A percentile compares a stretch with the other conserved stretches of the same genome.
Conservation (phyloP, 2,113 vertebrate genomes). For the Pygoscelis antarcticus region DNA sequence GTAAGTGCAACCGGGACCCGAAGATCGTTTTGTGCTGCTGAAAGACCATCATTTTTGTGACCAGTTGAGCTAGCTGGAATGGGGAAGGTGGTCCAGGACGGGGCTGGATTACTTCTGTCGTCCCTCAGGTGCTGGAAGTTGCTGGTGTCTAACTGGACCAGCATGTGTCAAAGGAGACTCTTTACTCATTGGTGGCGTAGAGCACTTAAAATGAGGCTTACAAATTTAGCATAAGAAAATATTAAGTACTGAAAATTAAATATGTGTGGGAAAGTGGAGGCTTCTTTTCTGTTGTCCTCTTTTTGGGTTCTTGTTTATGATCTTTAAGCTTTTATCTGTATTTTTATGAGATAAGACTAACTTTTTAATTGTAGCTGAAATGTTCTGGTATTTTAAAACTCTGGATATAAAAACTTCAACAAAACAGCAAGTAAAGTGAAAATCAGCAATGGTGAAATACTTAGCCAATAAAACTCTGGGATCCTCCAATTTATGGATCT, state of each 20-base stretch:
- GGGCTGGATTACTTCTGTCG: not conserved
- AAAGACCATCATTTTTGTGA: not conserved
- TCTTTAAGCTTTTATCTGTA: not conserved
- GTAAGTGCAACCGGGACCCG: accelerated
- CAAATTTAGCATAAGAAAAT: not conserved
- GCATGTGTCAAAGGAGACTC: not conserved
- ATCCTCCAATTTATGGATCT: not conserved
- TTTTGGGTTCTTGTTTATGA: not conserved
- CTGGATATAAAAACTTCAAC: not conserved
- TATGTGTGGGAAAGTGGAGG: not conserved
- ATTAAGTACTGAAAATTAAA: not conserved
- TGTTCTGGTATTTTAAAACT: not conserved
- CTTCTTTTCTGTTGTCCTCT: not conserved
- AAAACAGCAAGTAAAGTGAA: not conserved
- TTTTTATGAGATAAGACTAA: not conserved
- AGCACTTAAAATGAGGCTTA: not conserved
- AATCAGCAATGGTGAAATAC: not conserved
- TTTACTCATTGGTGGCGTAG: not conserved
- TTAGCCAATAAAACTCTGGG: not conserved
- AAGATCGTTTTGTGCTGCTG: not conserved
- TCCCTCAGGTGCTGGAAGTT: not conserved
- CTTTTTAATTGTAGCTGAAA: not conserved
- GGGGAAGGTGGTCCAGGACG: not conserved
- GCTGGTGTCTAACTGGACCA: not conserved
- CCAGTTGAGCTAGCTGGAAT: not conserved